Conservation (phyloP, 1,140 invertebrate genomes). For the Macrobrachium rosenbergii region DNA sequence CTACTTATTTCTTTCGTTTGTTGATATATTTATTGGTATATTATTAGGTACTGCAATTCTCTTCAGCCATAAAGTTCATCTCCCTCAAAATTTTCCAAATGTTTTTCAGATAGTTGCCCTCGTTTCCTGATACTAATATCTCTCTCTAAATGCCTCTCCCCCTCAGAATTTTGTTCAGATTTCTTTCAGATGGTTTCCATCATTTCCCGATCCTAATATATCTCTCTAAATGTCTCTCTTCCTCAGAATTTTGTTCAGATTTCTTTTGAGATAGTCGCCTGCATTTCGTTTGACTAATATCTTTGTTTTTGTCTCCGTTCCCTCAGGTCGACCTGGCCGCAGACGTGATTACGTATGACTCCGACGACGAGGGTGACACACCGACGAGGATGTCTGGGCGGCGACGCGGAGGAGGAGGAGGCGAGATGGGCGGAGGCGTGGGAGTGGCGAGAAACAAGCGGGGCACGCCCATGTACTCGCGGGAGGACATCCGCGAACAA, state of each 20-base stretch:
- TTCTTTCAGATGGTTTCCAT: too few species aligned
- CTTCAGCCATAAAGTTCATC: too few species aligned
- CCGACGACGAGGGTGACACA: slow-evolving; percentile 63
- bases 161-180: neutral
- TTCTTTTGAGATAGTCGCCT: too few species aligned
- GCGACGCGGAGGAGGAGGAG: slow-evolving; percentile 44
- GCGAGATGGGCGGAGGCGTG: slow-evolving; percentile 52
- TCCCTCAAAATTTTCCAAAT: too few species aligned
- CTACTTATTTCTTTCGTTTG: too few species aligned
- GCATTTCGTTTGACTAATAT: too few species aligned
- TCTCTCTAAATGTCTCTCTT: neutral
- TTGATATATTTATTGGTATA: too few species aligned
- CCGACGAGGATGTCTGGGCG: slow-evolving; percentile 59
- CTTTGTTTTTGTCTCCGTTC: neutral
- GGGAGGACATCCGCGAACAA: slow-evolving; percentile 89
- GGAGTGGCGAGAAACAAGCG: slow-evolving; percentile 68
- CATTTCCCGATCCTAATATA: too few species aligned
- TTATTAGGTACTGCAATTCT: too few species aligned
- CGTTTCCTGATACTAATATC: too few species aligned
- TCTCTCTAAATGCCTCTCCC: too few species aligned
- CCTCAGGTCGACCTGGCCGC: slow-evolving; percentile 54
- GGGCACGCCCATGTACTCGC: slow-evolving; percentile 82
- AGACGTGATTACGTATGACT: slow-evolving; percentile 66
- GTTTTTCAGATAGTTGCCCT: too few species aligned
- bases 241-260: neutral